Evolutionary conservation across 2,113 vertebrate genomes (phyloP).

Genomic region (Sebastes schlegelii): DNA sequence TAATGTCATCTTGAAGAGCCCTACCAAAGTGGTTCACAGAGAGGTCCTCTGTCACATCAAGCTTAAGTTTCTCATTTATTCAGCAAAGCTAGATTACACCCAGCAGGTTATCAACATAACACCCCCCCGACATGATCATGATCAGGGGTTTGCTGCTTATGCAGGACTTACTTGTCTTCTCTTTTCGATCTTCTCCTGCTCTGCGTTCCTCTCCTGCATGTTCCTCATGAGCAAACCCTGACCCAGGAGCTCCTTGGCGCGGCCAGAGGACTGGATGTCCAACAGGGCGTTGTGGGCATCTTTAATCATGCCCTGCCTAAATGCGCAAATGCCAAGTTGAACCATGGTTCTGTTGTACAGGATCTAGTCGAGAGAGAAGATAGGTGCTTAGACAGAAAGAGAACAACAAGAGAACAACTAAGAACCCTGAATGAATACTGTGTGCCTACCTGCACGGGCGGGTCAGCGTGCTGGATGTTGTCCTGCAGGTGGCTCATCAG

Average conservation of each 20-base stretch:
- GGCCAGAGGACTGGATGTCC: constrained; percentile 93
- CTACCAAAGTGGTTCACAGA: background rate
- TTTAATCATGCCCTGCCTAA: constrained; percentile 94
- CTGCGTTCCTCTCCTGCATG: constrained; percentile 94
- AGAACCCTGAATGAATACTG: background rate
- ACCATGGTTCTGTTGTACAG: constrained; percentile 96
- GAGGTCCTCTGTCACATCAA: background rate
- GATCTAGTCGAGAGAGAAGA: constrained; percentile 80
- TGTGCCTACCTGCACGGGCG: constrained; percentile 89
- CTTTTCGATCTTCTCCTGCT: constrained; percentile 95
- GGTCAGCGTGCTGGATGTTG: constrained; percentile 94
- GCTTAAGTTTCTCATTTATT: background rate
- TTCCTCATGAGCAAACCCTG: constrained; percentile 93
- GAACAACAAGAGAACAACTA: background rate
- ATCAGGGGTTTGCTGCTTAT: background rate
- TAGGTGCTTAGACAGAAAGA: background rate
- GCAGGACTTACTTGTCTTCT: constrained; percentile 84
- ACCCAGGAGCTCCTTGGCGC: constrained; percentile 94
- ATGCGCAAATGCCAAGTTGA: constrained; percentile 94
- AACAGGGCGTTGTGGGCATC: constrained; percentile 93
- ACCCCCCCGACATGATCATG: background rate
- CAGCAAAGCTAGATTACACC: background rate
- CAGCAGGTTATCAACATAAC: background rate
- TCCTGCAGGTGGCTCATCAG: constrained; percentile 96
- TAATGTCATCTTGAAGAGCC: background rate